Evolutionary conservation across 2,888 invertebrate genomes (phyloP).

Genomic region (Exocentrus adspersus): DNA sequence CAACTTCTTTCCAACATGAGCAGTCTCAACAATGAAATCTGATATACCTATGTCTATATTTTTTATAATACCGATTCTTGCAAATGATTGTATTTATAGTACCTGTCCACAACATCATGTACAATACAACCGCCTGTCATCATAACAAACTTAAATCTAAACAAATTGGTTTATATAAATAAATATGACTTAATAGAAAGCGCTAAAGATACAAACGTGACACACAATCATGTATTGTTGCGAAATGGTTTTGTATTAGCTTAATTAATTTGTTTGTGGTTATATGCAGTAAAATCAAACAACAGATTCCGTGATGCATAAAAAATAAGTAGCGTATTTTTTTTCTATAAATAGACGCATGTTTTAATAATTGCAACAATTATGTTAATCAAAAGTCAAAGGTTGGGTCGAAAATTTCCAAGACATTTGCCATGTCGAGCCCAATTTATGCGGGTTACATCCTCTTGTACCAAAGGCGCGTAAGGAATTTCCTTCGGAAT

Average conservation of each 20-base stretch:
- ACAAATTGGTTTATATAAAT: slow-evolving; percentile 6
- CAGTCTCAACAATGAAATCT: not conserved
- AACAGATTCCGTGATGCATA: slow-evolving; percentile 7
- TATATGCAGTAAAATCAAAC: not conserved
- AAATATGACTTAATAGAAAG: slow-evolving; percentile 3
- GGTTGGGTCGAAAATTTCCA: too few species aligned
- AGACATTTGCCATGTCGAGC: too few species aligned
- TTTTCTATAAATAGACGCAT: slow-evolving; percentile 31
- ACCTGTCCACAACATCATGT: too few species aligned
- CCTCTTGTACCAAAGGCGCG: too few species aligned
- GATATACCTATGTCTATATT: too few species aligned
- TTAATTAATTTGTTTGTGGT: slow-evolving; percentile 7
- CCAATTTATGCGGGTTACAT: too few species aligned
- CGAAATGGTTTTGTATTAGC: not conserved
- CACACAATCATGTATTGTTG: not conserved
- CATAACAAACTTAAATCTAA: not conserved
- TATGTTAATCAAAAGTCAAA: slow-evolving; percentile 40
- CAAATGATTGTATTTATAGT: too few species aligned
- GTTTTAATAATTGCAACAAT: slow-evolving; percentile 25
- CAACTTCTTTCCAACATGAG: not conserved
- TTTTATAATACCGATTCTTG: too few species aligned
- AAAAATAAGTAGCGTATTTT: slow-evolving; percentile 24
- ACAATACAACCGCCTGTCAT: too few species aligned
- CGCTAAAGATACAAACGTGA: not conserved
- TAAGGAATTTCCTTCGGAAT: not conserved